Evolutionary conservation across 2,797 vertebrate species (phyloP).

Genomic region (Helarctos malayanus): DNA sequence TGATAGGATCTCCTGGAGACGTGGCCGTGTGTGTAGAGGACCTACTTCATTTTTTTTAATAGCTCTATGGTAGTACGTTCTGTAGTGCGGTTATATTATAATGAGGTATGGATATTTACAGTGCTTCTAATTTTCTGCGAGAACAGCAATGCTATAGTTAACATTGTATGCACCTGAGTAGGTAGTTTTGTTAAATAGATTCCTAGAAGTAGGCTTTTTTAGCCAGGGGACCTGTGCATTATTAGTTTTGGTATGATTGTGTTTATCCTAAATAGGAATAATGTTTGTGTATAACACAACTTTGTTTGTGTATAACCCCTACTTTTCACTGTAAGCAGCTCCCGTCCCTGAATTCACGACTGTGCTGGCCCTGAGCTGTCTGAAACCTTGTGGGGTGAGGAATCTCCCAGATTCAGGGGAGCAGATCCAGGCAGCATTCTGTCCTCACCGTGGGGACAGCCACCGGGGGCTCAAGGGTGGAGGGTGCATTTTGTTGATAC

Average conservation of each 20-base stretch:
- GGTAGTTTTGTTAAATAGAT: slow-evolving; percentile 37
- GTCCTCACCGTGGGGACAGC: neutral
- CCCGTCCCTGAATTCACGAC: slow-evolving; percentile 39
- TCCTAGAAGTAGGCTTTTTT: slow-evolving; percentile 48
- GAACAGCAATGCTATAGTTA: slow-evolving; percentile 12
- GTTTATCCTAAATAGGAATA: slow-evolving; percentile 40
- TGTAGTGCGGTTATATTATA: slow-evolving; percentile 25
- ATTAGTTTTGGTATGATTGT: slow-evolving; percentile 46
- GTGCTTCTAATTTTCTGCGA: slow-evolving; percentile 62
- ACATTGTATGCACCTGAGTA: slow-evolving; percentile 3
- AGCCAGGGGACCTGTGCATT: slow-evolving; percentile 20
- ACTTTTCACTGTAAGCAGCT: slow-evolving; percentile 18
- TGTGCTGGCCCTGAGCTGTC: neutral
- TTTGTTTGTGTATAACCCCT: neutral
- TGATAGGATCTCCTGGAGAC: neutral
- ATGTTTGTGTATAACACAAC: slow-evolving; percentile 1
- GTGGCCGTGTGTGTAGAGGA: neutral
- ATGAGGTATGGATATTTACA: neutral
- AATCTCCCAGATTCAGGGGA: neutral
- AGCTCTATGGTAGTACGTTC: neutral
- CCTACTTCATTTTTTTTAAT: slow-evolving; percentile 45
- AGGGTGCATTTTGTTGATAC: slow-evolving; percentile 49
- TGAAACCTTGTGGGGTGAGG: slow-evolving; percentile 16
- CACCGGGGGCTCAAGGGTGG: neutral
- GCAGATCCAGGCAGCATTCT: slow-evolving; percentile 35